Percentiles rank a stretch among this genome's conserved stretches.
phyloP scores from a whole-genome alignment of 2,797 vertebrate genomes.

The Enoplosus armatus region DNA sequence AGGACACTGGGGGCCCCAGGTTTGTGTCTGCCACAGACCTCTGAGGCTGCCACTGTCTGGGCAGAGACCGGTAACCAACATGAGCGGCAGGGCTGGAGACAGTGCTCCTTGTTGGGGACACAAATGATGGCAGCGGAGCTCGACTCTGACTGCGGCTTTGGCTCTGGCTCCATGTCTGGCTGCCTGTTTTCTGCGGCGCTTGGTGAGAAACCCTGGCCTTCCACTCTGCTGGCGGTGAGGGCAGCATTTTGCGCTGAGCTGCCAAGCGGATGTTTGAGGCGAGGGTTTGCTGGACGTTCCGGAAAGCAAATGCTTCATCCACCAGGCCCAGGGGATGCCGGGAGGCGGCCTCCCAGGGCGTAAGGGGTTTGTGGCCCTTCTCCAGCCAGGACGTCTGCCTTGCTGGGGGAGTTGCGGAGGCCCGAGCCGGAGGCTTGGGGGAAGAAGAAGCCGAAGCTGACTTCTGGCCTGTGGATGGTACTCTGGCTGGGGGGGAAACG shows the following conservation, averaged over 20 bases:
- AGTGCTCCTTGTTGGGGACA: conserved; percentile 73
- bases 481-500: conserved; percentile 88
- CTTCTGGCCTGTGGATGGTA: conserved; percentile 71
- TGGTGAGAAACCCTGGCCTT: conserved; percentile 84
- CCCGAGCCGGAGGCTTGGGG: conserved; percentile 79
- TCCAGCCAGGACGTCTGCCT: conserved; percentile 76
- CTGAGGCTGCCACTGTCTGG: conserved; percentile 85
- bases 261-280: conserved; percentile 89
- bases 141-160: conserved; percentile 52
- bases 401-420: conserved; percentile 66
- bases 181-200: conserved; percentile 60
- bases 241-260: conserved; percentile 90
- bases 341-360: conserved; percentile 95
- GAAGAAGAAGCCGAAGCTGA: conserved; percentile 78
- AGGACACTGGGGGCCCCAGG: conserved; percentile 75
- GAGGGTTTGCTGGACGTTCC: conserved; percentile 89
- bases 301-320: conserved; percentile 91
- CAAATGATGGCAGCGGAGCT: conserved; percentile 60
- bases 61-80: conserved; percentile 79
- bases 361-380: conserved; percentile 84
- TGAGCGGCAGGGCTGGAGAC: conserved; percentile 67
- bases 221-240: conserved; percentile 88
- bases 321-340: conserved; percentile 92
- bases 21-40: conserved; percentile 83
- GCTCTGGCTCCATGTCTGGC: conserved; percentile 70